phyloP scores from a whole-genome alignment of 30 jellyfish, hydroid and myxozoan genomes.

The Haliclystus octoradiatus region DNA sequence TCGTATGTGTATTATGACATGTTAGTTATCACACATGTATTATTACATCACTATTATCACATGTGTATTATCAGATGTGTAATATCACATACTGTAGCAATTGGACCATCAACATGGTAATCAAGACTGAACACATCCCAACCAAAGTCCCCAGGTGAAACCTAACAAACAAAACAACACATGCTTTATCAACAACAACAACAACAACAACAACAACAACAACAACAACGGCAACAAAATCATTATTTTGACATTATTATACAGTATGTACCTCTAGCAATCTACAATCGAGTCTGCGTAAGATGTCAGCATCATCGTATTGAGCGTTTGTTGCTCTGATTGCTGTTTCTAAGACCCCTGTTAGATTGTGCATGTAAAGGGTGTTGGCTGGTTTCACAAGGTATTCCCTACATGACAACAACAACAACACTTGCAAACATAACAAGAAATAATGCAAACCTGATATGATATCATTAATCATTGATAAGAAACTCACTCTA shows the following conservation, averaged over 20 bases:
- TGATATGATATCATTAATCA: too few species aligned
- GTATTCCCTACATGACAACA: conserved; percentile 51
- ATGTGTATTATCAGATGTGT: too few species aligned
- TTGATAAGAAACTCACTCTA: conserved; percentile 83
- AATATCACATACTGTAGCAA: conserved; percentile 89
- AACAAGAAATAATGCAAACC: too few species aligned
- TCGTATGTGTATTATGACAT: too few species aligned
- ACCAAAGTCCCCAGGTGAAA: conserved; percentile 99
- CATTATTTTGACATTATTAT: not conserved
- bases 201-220: not conserved
- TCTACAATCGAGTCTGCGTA: conserved; percentile 83
- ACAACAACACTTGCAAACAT: too few species aligned
- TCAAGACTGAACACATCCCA: conserved; percentile 99
- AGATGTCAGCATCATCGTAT: conserved; percentile 87
- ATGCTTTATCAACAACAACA: not conserved
- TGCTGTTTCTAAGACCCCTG: conserved; percentile 95
- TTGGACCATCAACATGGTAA: conserved; percentile 98
- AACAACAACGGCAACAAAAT: not conserved
- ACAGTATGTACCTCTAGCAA: conserved; percentile 89
- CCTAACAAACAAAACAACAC: conserved; percentile 17
- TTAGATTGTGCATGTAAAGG: conserved; percentile 82
- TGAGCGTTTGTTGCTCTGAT: conserved; percentile 97
- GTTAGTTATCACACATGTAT: too few species aligned
- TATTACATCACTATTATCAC: too few species aligned
- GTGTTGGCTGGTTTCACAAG: conserved; percentile 87